phyloP scores from a whole-genome alignment of 2,888 invertebrate genomes.

The Zygothrica quintamaculata region DNA sequence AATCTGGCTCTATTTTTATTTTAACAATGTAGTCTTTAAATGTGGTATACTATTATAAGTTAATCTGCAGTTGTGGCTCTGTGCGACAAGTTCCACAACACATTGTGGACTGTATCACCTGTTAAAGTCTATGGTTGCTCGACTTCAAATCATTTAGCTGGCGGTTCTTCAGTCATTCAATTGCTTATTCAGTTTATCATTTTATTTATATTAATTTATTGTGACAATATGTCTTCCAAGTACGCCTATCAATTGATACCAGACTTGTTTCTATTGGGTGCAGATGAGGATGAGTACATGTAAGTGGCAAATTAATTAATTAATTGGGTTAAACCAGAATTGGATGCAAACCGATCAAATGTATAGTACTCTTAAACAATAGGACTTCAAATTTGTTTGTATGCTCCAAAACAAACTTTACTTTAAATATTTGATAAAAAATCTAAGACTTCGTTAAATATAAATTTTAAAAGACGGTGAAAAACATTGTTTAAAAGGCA shows the following conservation, averaged over 20 bases:
- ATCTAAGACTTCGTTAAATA: no score
- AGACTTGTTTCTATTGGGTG: slow-evolving; percentile 47
- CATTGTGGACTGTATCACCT: slow-evolving; percentile 9
- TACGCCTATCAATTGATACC: slow-evolving; percentile 70
- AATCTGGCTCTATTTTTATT: not conserved
- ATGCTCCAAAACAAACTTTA: no score
- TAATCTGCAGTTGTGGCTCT: not conserved
- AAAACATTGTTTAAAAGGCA: no score
- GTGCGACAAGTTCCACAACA: slow-evolving; percentile 11
- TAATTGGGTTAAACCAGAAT: no score
- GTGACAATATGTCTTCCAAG: slow-evolving; percentile 66
- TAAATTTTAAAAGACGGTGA: no score
- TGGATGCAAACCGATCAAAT: no score
- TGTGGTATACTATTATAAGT: no score
- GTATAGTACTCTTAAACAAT: no score
- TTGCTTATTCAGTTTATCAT: slow-evolving; percentile 7
- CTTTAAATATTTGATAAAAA: no score
- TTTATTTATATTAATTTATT: not conserved
- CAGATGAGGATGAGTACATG: not conserved
- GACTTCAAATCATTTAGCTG: slow-evolving; percentile 9
- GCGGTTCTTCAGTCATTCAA: slow-evolving; percentile 1
- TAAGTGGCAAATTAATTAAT: slow-evolving; percentile 34
- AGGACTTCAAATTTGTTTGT: no score
- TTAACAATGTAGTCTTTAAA: not conserved
- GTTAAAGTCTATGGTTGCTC: not conserved